phyloP scores from a whole-genome alignment of 2,797 vertebrate species.

The Tragelaphus eurycerus region DNA sequence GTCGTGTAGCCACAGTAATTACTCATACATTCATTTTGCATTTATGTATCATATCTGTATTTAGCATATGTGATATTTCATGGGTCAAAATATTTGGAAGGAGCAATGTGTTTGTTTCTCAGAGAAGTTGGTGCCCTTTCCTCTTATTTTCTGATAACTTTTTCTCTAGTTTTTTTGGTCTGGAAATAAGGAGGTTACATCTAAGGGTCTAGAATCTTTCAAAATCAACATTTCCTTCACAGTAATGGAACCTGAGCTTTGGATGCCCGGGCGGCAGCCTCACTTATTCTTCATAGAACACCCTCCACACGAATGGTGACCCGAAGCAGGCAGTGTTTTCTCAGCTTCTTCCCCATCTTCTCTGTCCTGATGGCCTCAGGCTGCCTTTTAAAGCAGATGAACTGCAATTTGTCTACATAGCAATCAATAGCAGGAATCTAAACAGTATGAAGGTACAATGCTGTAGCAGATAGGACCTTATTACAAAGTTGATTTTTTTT shows the following conservation, averaged over 20 bases:
- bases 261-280: background rate
- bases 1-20: background rate
- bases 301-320: accelerated
- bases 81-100: background rate
- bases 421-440: background rate
- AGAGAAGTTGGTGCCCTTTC: background rate
- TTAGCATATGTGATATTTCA: no score
- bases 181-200: background rate
- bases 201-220: background rate
- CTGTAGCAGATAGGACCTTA: background rate
- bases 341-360: background rate
- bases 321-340: background rate
- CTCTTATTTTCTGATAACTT: background rate
- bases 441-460: background rate
- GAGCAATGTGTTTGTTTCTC: background rate
- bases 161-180: background rate
- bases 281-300: background rate
- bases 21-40: background rate
- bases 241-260: background rate
- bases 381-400: background rate
- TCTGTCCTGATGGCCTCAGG: background rate
- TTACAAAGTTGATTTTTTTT: background rate
- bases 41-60: background rate
- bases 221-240: background rate
- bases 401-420: background rate